Evolutionary conservation across 1,140 invertebrate genomes (phyloP), one percentile per base, ranked within the genome.

Genomic region (Drosophila ohnishii): DNA sequence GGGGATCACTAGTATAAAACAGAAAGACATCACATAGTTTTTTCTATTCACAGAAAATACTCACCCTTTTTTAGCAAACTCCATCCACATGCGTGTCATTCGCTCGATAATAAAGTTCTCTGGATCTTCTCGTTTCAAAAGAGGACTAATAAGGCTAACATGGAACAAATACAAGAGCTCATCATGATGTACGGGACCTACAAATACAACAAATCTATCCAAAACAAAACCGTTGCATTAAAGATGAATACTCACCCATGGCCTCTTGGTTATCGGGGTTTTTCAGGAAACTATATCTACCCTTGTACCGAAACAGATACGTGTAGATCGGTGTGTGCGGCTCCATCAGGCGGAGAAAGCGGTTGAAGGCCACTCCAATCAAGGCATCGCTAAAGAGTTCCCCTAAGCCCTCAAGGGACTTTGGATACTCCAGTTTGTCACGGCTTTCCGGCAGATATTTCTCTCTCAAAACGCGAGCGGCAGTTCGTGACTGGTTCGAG

Each of bases 151-250:
- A 2, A 84, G 64, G 0, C 90, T 90, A 4, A 92, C 92, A 59
- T 92, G 92, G 67, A 94, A 94, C n/a, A 95, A 60, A 75, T 95
- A 95, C 34, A 94, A 90, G 3, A 94, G 88, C 71, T 95, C 94
- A 74, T 95, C 94, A 62, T 93, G 92, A 76, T 95, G 94, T 5
- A 92, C 92, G 3, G 93, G 92, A 5, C 94, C 94, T 94, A 47
- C 0, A 56, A 40, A 13, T 14, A 22, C 16, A 40, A 37, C 0
- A 42, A 13, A 7, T 10, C 28, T n/a, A 7, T 32, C 0, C 5
- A 66, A 1, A 7, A 13, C 0, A 19, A 14, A 25, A 13, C 10
- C 10, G 25, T 19, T 0, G 28, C 11, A 9, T 5, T 32, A 5
- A 2, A 0, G 1, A 9, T 25, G 3, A n/a, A 40, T 51, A 9